Evolutionary conservation across 2,888 invertebrate genomes (phyloP).

Genomic region (Ctena decussata): DNA sequence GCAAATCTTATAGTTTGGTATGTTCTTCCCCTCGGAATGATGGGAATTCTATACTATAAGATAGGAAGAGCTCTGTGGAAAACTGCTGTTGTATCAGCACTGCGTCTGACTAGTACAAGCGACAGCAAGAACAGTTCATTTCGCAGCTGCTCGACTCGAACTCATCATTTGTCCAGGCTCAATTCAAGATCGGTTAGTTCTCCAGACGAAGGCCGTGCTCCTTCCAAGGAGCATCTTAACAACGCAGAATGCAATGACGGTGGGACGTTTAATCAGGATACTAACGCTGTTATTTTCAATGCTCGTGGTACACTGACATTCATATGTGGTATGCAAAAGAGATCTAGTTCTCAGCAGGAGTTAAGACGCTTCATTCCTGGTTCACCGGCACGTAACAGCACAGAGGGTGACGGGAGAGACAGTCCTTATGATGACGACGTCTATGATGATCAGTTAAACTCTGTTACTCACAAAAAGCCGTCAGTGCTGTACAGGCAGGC

Average conservation of each 20-base stretch:
- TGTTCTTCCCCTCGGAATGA: constrained; percentile 92
- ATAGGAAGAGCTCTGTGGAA: constrained; percentile 95
- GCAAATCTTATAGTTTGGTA: constrained; percentile 95
- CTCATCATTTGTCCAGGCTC: neutral
- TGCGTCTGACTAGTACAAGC: constrained; percentile 22
- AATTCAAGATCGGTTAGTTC: neutral
- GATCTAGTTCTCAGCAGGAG: neutral
- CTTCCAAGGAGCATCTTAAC: neutral
- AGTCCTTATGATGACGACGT: neutral
- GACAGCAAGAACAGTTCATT: constrained; percentile 7
- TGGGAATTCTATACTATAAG: constrained; percentile 93
- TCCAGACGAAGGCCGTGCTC: neutral
- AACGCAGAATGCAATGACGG: neutral
- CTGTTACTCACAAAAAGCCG: neutral
- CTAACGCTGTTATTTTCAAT: constrained; percentile 13
- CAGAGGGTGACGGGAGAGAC: neutral
- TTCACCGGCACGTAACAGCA: neutral
- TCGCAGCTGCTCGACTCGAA: neutral
- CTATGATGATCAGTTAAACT: neutral
- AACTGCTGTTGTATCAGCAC: constrained; percentile 79
- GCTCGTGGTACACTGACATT: constrained; percentile 22
- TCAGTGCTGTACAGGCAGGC: constrained; percentile 26
- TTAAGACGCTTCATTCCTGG: neutral
- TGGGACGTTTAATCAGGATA: neutral
- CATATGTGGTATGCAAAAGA: constrained; percentile 8